A percentile compares a stretch with the other conserved stretches of the same genome.
phyloP scores from a whole-genome alignment of 2,113 vertebrate genomes.

The Ursus arctos region DNA sequence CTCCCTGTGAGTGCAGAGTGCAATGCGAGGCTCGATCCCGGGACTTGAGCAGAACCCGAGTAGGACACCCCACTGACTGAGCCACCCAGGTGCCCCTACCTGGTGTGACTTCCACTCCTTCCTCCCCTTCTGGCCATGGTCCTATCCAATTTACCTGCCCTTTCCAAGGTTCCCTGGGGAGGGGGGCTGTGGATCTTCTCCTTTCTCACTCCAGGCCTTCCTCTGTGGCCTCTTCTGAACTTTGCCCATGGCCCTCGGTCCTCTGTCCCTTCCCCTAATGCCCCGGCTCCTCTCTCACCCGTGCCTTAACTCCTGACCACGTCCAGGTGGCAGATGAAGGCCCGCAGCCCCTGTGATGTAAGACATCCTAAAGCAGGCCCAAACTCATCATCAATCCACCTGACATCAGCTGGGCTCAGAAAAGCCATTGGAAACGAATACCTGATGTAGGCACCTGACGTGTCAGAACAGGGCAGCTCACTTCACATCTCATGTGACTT shows the following conservation, averaged over 20 bases:
- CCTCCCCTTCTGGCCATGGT: background rate
- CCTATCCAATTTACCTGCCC: too few relatives aligned
- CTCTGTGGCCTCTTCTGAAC: too few relatives aligned
- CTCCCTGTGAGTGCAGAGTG: background rate
- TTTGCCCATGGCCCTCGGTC: background rate
- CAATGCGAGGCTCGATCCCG: background rate
- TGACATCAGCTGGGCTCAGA: background rate
- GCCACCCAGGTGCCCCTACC: background rate
- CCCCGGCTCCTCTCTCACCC: background rate
- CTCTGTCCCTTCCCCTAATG: background rate
- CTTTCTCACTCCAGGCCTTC: background rate
- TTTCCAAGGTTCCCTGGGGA: background rate
- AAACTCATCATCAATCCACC: fast-evolving
- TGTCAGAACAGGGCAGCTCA: fast-evolving
- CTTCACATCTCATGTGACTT: fast-evolving
- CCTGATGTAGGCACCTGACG: fast-evolving
- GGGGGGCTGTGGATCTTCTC: background rate
- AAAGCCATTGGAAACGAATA: background rate
- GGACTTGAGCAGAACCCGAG: background rate
- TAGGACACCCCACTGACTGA: background rate
- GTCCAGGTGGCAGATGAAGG: fast-evolving
- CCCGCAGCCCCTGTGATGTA: fast-evolving
- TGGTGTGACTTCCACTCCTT: too few relatives aligned
- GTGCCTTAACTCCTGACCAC: background rate
- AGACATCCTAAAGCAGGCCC: fast-evolving